Percentiles rank a stretch among this genome's conserved stretches.
These are phyloP conservation scores for Erynnis tages DNA, from an alignment of 2,888 invertebrate species.

Conservation along the genomic window DNA sequence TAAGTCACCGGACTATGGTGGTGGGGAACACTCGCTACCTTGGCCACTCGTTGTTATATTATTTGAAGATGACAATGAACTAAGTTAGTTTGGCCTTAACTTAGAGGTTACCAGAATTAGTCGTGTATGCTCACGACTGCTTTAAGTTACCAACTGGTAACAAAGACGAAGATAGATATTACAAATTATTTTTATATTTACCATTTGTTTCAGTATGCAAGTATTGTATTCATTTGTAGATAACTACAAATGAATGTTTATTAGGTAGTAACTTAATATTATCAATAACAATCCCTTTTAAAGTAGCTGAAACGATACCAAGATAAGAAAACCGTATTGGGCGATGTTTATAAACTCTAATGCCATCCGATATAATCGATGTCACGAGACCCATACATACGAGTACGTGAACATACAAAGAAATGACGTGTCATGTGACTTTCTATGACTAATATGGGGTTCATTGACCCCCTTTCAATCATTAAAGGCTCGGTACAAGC, in stretches of 20 bases:
- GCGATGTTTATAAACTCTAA: not conserved
- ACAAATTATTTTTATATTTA: too few species aligned
- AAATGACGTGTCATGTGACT: conserved; percentile 11
- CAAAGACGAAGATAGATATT: too few species aligned
- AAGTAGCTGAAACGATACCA: not conserved
- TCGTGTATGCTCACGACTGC: too few species aligned
- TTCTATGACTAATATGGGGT: conserved; percentile 20
- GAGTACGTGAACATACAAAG: conserved; percentile 8
- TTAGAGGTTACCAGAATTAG: too few species aligned
- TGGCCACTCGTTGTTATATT: too few species aligned
- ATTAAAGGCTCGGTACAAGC: not conserved
- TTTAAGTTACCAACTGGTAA: too few species aligned
- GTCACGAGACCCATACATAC: conserved; percentile 1
- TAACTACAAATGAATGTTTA: not conserved
- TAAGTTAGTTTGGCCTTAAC: too few species aligned
- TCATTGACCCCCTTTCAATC: conserved; percentile 13
- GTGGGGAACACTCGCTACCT: conserved; percentile 34
- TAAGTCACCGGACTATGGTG: conserved; percentile 33
- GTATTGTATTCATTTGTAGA: too few species aligned
- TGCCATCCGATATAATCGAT: not conserved
- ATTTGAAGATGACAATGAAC: too few species aligned
- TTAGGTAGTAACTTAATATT: not conserved
- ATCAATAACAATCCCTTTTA: not conserved
- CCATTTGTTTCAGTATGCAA: too few species aligned
- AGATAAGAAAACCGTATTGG: not conserved